Evolutionary conservation across 2,888 invertebrate genomes (phyloP).

Genomic region (Euphydryas editha): DNA sequence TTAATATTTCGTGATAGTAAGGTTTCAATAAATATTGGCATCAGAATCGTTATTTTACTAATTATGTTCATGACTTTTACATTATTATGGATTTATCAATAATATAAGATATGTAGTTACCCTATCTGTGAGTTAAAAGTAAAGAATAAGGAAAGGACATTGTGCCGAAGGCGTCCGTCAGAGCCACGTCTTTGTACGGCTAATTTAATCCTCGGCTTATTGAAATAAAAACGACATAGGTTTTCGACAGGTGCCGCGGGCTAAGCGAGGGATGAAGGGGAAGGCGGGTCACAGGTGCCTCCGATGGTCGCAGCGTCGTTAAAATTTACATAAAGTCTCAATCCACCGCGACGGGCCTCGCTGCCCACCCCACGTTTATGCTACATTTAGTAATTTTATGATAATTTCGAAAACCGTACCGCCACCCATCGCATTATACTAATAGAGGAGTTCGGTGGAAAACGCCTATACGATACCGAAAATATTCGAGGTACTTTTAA

Average conservation of each 20-base stretch:
- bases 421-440: constrained; percentile 84
- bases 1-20: too few relatives aligned
- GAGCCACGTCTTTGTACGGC: constrained; percentile 74
- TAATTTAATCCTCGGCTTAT: constrained; percentile 82
- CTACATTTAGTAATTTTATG: constrained; percentile 85
- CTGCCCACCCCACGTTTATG: constrained; percentile 82
- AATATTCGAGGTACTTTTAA: constrained; percentile 74
- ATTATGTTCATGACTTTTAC: not conserved
- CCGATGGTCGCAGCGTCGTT: constrained; percentile 83
- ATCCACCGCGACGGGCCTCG: constrained; percentile 76
- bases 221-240: constrained; percentile 84
- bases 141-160: constrained; percentile 60
- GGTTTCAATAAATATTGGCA: not conserved
- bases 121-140: constrained; percentile 38
- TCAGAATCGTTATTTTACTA: not conserved
- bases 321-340: constrained; percentile 85
- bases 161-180: constrained; percentile 49
- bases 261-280: constrained; percentile 58
- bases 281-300: constrained; percentile 77
- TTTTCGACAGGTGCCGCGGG: constrained; percentile 81
- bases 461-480: constrained; percentile 61
- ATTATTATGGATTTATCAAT: not conserved
- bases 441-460: constrained; percentile 77
- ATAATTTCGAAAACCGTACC: constrained; percentile 83
- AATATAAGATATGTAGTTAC: constrained; percentile 14